Conservation (phyloP, 2,797 vertebrate genomes). For the Megaceryle alcyon region DNA sequence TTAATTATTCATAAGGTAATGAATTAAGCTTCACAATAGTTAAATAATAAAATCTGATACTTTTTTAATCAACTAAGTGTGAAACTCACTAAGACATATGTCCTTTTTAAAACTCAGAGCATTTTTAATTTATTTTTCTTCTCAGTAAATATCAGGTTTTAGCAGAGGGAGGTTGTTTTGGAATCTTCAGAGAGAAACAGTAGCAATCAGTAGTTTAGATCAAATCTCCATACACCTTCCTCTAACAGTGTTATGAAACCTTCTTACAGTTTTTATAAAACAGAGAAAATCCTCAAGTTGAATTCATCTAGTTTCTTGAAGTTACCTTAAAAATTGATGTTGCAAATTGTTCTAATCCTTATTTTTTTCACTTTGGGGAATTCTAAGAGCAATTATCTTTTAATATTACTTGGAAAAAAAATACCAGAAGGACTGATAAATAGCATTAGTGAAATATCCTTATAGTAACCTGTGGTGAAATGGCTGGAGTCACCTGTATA, state of each 20-base stretch:
- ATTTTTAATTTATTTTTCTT: neutral
- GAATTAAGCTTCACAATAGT: neutral
- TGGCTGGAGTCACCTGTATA: neutral
- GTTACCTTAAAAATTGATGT: neutral
- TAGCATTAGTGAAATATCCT: neutral
- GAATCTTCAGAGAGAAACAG: neutral
- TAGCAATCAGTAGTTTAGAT: neutral
- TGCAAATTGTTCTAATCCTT: neutral
- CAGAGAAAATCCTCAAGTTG: neutral
- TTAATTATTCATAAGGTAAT: neutral
- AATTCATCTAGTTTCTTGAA: neutral
- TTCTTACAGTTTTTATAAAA: neutral
- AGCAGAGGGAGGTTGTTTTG: neutral
- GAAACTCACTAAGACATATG: neutral
- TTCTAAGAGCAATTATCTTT: neutral
- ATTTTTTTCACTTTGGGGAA: neutral
- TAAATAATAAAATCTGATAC: neutral
- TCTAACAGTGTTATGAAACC: neutral
- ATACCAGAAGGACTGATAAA: neutral
- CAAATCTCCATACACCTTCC: neutral
- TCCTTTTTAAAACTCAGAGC: neutral
- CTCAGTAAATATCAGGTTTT: neutral
- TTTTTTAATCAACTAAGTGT: neutral
- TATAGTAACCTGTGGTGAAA: neutral
- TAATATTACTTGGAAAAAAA: neutral